A percentile compares a stretch with the other conserved stretches of the same genome.
These are phyloP conservation scores for Epinephelus malabaricus DNA, from an alignment of 2,797 vertebrate genomes.

Conservation along the genomic window DNA sequence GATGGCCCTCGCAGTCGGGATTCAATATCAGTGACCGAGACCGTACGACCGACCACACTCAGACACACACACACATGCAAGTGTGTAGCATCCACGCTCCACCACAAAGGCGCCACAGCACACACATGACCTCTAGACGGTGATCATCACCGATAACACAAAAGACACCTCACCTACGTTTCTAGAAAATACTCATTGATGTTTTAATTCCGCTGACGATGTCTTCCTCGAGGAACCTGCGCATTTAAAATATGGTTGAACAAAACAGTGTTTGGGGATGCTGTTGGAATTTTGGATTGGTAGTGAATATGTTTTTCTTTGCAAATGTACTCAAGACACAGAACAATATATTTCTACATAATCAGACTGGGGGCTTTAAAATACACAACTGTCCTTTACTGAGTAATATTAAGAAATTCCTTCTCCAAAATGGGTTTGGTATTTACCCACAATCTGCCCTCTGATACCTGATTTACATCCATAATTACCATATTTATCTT, in stretches of 20 bases:
- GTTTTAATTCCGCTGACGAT: not conserved
- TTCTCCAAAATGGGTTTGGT: not conserved
- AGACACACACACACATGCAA: slow-evolving; percentile 35
- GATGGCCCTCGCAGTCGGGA: slow-evolving; percentile 81
- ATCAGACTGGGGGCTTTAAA: not conserved
- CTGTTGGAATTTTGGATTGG: not conserved
- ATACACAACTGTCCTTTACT: not conserved
- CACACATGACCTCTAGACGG: slow-evolving; percentile 68
- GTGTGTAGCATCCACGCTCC: slow-evolving; percentile 23
- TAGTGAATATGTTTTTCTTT: not conserved
- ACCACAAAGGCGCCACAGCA: slow-evolving; percentile 18
- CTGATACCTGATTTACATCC: not conserved
- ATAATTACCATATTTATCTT: not conserved
- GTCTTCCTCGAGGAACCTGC: too few species aligned
- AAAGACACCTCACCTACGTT: not conserved
- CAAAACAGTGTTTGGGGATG: not conserved
- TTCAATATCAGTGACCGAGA: slow-evolving; percentile 72
- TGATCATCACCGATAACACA: slow-evolving; percentile 18
- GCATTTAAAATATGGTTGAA: not conserved
- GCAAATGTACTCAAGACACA: not conserved
- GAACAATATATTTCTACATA: not conserved
- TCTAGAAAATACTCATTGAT: slow-evolving; percentile 1
- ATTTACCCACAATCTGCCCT: not conserved
- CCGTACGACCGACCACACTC: slow-evolving; percentile 23
- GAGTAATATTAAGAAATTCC: not conserved